Evolutionary conservation across 2,113 vertebrate species (phyloP), one percentile per base, ranked within the genome.

Genomic region (Onychostoma macrolepis): DNA sequence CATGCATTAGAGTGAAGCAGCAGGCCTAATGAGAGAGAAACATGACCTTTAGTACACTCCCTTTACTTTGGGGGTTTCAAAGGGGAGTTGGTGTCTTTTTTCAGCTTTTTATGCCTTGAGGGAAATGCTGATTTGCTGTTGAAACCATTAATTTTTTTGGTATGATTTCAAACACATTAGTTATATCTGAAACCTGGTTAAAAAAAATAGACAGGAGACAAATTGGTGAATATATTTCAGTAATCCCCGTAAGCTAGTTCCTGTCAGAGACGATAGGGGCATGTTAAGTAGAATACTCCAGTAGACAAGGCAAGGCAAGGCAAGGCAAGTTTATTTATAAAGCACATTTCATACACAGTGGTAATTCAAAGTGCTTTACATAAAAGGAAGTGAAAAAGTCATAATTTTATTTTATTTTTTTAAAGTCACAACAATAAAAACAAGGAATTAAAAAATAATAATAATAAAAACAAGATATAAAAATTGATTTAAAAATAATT

Each of bases 11-110:
- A 48, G 19, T 56, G 48, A 63, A 43, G 61, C 21, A 80, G 65
- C 75, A 76, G 75, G 19, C 2, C 84, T 90, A 86, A 88, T 77
- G 58, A 88, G 86, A 89, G 30, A n/a, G 63, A 58, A 86, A 78
- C 86, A 10, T 86, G 75, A 85, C 89, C 86, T 84, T 78, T 85
- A 67, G 13, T 65, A 61, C 61, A 65, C 43, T 84, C 65, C 69
- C 56, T 80, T 83, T 88, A 88, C 43, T 85, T 61, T 43, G 38
- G 50, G 17, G 76, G 41, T n/a, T 36, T 76, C 56, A 58, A 17
- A 1, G 69, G 74, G 50, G 63, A 79, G 75, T 26, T 21, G 24
- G 28, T 19, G 45, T 56, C n/a, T 80, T 74, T 76, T 83, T 83
- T 75, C 38, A 78, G 45, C 28, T 26, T 48, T 83, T 30, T 69